These are phyloP conservation scores for Hypercompe scribonia DNA, from an alignment of 2,888 invertebrate genomes.

Conservation along the genomic window DNA sequence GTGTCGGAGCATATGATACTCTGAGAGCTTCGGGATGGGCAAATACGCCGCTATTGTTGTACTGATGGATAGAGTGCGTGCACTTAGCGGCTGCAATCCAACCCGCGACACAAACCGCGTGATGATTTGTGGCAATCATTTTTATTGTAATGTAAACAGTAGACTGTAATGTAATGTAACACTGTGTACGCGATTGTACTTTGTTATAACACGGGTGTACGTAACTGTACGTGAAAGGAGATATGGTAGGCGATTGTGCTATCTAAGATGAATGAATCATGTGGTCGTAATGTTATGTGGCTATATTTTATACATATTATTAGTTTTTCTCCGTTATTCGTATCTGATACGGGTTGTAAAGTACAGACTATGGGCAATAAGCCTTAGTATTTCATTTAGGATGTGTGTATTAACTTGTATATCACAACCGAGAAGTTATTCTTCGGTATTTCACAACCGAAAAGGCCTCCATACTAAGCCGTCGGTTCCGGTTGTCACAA, in stretches of 20 bases:
- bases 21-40: slow-evolving; percentile 23
- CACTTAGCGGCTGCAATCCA: slow-evolving; percentile 22
- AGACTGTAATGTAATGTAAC: slow-evolving; percentile 29
- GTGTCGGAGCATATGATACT: slow-evolving; percentile 56
- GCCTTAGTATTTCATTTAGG: neutral
- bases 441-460: too few species aligned
- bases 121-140: slow-evolving; percentile 12
- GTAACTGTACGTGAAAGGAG: neutral
- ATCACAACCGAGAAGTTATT: too few species aligned
- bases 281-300: neutral
- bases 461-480: too few species aligned
- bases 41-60: slow-evolving; percentile 38
- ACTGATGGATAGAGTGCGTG: slow-evolving; percentile 49
- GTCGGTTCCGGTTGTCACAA: too few species aligned
- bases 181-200: slow-evolving; percentile 24
- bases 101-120: slow-evolving; percentile 8
- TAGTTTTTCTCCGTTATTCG: neutral
- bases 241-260: neutral
- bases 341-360: neutral
- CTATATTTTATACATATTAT: slow-evolving; percentile 10
- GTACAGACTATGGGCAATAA: neutral
- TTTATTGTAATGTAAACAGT: slow-evolving; percentile 21
- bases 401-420: too few species aligned
- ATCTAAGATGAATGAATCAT: slow-evolving; percentile 10
- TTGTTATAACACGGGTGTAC: slow-evolving; percentile 7